Evolutionary conservation across 2,113 vertebrate genomes (phyloP).

Genomic region (Tetrax tetrax): DNA sequence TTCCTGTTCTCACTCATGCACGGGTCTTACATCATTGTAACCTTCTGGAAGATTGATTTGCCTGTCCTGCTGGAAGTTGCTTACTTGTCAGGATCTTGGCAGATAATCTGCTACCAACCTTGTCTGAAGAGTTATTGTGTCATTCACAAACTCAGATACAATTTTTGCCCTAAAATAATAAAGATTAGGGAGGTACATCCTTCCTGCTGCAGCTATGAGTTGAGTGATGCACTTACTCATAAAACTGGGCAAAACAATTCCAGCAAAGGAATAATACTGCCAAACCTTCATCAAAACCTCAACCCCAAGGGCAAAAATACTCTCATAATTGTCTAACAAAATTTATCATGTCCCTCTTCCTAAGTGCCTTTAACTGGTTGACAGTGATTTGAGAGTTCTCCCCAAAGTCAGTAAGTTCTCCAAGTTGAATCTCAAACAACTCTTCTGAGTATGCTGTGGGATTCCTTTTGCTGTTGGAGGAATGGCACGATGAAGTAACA

Average conservation of each 20-base stretch:
- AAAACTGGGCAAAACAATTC: not conserved
- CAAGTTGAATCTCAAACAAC: not conserved
- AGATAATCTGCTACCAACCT: slow-evolving; percentile 26
- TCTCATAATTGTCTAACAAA: not conserved
- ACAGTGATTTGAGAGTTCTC: not conserved
- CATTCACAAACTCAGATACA: not conserved
- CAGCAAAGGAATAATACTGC: not conserved
- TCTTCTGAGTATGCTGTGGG: not conserved
- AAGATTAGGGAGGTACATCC: not conserved
- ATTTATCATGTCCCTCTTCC: not conserved
- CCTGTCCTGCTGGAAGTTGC: not conserved
- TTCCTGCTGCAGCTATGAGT: not conserved
- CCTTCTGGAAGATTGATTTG: slow-evolving; percentile 29
- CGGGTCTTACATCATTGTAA: slow-evolving; percentile 14
- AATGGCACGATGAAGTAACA: fast-evolving
- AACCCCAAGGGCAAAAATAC: not conserved
- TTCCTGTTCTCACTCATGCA: not conserved
- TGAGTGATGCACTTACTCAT: not conserved
- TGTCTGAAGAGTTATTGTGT: not conserved
- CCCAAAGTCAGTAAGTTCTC: not conserved
- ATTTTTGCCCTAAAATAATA: not conserved
- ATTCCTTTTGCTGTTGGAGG: not conserved
- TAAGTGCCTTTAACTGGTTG: not conserved
- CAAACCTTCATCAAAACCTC: not conserved
- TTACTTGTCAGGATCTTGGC: slow-evolving; percentile 39